Percentiles rank a stretch among this genome's conserved stretches.
These are phyloP conservation scores for Bombus waltoni DNA, from an alignment of 1,140 invertebrate genomes.

Conservation along the genomic window DNA sequence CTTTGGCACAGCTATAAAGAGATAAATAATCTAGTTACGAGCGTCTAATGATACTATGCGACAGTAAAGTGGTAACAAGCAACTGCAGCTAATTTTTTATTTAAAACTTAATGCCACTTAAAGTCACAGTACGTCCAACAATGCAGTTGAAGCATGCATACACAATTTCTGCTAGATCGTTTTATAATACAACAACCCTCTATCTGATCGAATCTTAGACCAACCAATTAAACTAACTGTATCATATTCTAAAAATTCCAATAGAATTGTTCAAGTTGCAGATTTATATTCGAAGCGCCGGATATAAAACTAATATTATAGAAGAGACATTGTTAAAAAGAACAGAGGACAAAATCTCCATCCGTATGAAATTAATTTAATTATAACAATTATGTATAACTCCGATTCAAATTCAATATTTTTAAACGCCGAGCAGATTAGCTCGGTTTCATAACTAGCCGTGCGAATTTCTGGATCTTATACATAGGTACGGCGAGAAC, in stretches of 20 bases:
- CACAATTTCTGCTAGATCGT: conserved; percentile 21
- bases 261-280: not conserved
- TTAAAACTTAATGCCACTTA: conserved; percentile 1
- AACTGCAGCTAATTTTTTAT: conserved; percentile 43
- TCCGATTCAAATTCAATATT: no score
- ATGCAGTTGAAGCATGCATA: conserved; percentile 4
- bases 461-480: not conserved
- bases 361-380: no score
- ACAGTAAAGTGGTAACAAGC: conserved; percentile 38
- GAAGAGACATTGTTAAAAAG: no score
- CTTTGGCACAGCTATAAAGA: conserved; percentile 32
- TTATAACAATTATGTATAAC: no score
- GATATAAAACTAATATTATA: no score
- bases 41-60: conserved; percentile 27
- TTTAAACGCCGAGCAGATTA: no score
- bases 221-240: not conserved
- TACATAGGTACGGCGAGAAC: not conserved
- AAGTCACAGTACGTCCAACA: not conserved
- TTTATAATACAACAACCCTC: not conserved
- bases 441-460: no score
- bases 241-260: not conserved
- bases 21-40: conserved; percentile 35
- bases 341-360: no score
- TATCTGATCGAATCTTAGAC: not conserved
- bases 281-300: not conserved